Evolutionary conservation across 2,797 vertebrate genomes (phyloP), one percentile per base, ranked within the genome.

Genomic region (Diplodus puntazzo): DNA sequence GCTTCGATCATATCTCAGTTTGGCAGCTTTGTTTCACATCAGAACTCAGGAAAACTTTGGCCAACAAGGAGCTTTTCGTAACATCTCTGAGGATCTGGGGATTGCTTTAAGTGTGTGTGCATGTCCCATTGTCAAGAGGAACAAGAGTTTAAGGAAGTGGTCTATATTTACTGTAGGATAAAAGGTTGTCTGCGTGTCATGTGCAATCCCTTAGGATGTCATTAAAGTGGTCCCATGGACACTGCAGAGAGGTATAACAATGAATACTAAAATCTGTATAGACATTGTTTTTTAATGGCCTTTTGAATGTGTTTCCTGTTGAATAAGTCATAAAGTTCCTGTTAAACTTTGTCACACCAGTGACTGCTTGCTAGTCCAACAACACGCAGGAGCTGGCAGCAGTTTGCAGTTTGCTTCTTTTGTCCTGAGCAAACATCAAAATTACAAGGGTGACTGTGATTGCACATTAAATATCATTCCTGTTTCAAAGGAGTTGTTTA

Each of bases 81-180:
- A 59, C 11, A 25, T 42, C 23, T 50, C 25, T 12, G 66, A 59
- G 23, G 68, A 78, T 61, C 30, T 60, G 46, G 61, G 65, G 57
- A 74, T 62, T 69, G 34, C 52, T 84, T 14, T 69, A 66, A 82
- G 80, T 75, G 70, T 45, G 61, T 58, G 27, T 80, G 49, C 82
- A 48, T 80, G 77, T 82, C 20, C 11, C 27, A 30, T 43, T 69
- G 67, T 80, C 59, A 23, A 11, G 25, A 57, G n/a, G 43, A 66
- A 34, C 55, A 21, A 2, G 3, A 53, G 46, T 34, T 21, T 39
- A n/a, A 17, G 49, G 49, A 49, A 53, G 34, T 53, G 49, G 73
- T 73, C 49, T 30, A 53, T 49, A 48, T 70, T 57, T 57, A 43
- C 46, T 59, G 39, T 34, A 34, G 30, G 66, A 66, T 69, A 80